Evolutionary conservation across 1,140 invertebrate genomes (phyloP).

Genomic region (Harpegnathos saltator): DNA sequence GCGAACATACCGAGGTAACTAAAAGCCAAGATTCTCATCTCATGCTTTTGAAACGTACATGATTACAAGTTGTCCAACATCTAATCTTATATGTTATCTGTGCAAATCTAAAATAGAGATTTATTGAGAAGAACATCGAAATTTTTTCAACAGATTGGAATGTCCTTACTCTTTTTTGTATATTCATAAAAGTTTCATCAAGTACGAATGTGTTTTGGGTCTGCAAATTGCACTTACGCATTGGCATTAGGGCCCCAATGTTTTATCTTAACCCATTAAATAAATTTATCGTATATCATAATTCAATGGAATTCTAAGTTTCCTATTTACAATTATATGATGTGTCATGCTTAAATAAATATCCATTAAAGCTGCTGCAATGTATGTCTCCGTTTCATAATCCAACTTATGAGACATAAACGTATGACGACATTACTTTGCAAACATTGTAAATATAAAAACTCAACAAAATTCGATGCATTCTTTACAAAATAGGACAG

Average conservation of each 20-base stretch:
- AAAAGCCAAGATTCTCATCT: not conserved
- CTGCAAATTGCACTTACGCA: conserved; percentile 20
- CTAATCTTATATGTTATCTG: not conserved
- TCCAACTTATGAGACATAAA: conserved; percentile 13
- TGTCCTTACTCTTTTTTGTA: not conserved
- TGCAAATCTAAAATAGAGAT: conserved; percentile 11
- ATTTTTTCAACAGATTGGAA: not conserved
- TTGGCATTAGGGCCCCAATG: conserved; percentile 22
- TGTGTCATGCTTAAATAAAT: conserved; percentile 64
- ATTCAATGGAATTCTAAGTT: conserved; percentile 14
- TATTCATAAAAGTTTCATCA: conserved; percentile 32
- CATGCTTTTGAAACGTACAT: not conserved
- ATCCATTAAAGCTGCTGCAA: conserved; percentile 26
- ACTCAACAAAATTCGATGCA: conserved; percentile 48
- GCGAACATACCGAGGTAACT: not conserved
- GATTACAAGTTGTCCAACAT: not conserved
- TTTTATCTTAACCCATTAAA: conserved; percentile 22
- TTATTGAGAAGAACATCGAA: conserved; percentile 8
- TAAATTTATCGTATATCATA: not conserved
- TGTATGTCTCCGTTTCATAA: conserved; percentile 28
- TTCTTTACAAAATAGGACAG: conserved; percentile 38
- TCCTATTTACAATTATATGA: conserved; percentile 57
- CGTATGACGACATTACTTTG: not conserved
- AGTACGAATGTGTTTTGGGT: conserved; percentile 8
- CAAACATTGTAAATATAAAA: conserved; percentile 29